Evolutionary conservation across 2,113 vertebrate genomes (phyloP), one percentile per base, ranked within the genome.

Genomic region (Lophochroa leadbeateri): DNA sequence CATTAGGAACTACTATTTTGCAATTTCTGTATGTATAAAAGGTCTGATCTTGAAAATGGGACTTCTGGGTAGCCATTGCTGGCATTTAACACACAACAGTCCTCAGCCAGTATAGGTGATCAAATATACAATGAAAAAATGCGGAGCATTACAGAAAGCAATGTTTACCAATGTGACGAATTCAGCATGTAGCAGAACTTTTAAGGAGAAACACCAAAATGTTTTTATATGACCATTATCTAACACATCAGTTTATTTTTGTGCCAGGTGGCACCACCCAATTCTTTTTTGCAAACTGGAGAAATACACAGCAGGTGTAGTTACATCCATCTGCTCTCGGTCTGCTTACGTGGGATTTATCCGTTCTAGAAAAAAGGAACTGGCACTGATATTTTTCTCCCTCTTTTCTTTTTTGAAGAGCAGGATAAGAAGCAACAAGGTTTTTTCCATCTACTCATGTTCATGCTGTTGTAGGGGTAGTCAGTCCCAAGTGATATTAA

Each of bases 301-400:
- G 39, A 88, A 77, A 92, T 19, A 93, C 75, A 85, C 71, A 93
- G 94, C 82, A 93, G 93, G 82, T 86, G 11, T 50, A 71, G 64
- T 15, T 77, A 78, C 31, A 86, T 78, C 71, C 92, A 92, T 84
- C 82, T 81, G 90, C 55, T 90, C 72, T 68, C 76, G 64, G n/a
- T 67, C 29, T 78, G 82, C 71, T 86, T 64, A 92, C 0, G 7
- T 20, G 21, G n/a, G 55, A 86, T 71, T 57, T 52, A 78, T 55
- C 19, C 82, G 16, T 43, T 61, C 57, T 43, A 58, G 43, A 60
- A 63, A 84, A 88, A 76, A 69, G 16, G 19, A 87, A 69, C 1
- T 74, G 2, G 19, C 20, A 87, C 4, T 0, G 1, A 27, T 27
- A 50, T 44, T 24, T 70, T 76, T 46, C 13, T 58, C 15, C 33